Percentiles rank a stretch among this genome's conserved stretches.
Conservation (phyloP, 1,140 invertebrate genomes). For the Heliconius himera region DNA sequence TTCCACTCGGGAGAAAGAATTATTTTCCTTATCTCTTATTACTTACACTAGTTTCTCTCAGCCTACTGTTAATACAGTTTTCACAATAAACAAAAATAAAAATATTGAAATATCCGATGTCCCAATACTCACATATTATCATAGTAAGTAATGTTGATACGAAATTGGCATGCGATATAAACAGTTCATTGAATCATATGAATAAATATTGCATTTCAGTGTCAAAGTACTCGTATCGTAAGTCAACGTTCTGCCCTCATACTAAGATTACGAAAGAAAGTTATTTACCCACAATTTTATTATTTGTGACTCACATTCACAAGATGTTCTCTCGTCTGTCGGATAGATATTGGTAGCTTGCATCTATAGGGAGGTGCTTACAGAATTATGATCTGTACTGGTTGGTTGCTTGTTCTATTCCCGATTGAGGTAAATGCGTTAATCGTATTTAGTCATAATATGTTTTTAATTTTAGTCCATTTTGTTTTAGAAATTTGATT, state of each 20-base stretch:
- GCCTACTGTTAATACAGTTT: no score
- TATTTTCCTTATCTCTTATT: no score
- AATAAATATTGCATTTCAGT: conserved; percentile 38
- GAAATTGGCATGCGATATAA: conserved; percentile 15
- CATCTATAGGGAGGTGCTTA: no score
- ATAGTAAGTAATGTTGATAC: not conserved
- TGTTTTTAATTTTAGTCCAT: no score
- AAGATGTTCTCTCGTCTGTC: not conserved
- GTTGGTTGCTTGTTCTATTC: not conserved
- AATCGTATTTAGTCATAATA: not conserved
- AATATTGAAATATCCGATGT: not conserved
- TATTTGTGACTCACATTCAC: conserved; percentile 26
- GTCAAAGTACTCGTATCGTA: conserved; percentile 42
- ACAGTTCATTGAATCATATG: conserved; percentile 14
- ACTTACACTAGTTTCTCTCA: no score
- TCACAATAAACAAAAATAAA: not conserved
- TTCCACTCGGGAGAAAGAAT: no score
- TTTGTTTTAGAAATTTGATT: no score
- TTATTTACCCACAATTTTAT: conserved; percentile 28
- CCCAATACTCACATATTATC: not conserved
- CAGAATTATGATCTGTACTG: not conserved
- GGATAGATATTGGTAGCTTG: not conserved
- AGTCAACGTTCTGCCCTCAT: conserved; percentile 26
- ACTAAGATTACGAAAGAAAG: conserved; percentile 34
- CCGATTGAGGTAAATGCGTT: not conserved